Conservation (phyloP, 1,140 invertebrate species). For the Sweltsa coloradensis region DNA sequence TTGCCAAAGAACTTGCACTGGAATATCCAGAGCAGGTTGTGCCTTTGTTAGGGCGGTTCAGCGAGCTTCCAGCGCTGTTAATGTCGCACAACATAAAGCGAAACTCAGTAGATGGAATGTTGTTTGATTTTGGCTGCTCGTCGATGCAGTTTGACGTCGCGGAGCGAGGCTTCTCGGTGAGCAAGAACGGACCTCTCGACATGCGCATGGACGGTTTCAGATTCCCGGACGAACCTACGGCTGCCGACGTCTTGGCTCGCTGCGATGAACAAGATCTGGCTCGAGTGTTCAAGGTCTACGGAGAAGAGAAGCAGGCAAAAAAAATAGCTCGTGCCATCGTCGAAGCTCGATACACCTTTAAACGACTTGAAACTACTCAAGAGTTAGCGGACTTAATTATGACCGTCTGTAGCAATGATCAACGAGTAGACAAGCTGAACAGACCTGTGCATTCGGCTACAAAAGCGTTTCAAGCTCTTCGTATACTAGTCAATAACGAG, state of each 20-base stretch:
- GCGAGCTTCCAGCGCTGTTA: slow-evolving; percentile 64
- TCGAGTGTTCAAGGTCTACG: slow-evolving; percentile 78
- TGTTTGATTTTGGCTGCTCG: slow-evolving; percentile 93
- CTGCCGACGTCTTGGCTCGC: slow-evolving; percentile 70
- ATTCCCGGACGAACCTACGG: slow-evolving; percentile 57
- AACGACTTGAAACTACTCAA: slow-evolving; percentile 64
- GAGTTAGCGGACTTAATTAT: slow-evolving; percentile 73
- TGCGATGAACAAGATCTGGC: slow-evolving; percentile 65
- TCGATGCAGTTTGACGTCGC: slow-evolving; percentile 86
- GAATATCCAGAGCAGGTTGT: slow-evolving; percentile 56
- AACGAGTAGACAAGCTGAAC: slow-evolving; percentile 52
- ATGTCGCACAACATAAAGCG: slow-evolving; percentile 38
- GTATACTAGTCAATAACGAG: slow-evolving; percentile 96
- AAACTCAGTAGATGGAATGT: slow-evolving; percentile 67
- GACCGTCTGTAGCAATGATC: slow-evolving; percentile 43
- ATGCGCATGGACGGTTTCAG: slow-evolving; percentile 88
- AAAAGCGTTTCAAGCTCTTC: slow-evolving; percentile 86
- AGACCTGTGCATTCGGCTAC: slow-evolving; percentile 72
- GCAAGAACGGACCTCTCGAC: slow-evolving; percentile 75
- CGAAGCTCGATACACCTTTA: slow-evolving; percentile 72
- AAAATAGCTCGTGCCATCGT: slow-evolving; percentile 81
- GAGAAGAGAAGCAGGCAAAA: slow-evolving; percentile 77
- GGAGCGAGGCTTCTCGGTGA: slow-evolving; percentile 74
- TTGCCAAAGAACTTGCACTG: slow-evolving; percentile 46
- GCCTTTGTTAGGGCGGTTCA: slow-evolving; percentile 75